Base-by-base conservation (phyloP, 2,113 vertebrate genomes). In the Chinchilla lanigera region DNA sequence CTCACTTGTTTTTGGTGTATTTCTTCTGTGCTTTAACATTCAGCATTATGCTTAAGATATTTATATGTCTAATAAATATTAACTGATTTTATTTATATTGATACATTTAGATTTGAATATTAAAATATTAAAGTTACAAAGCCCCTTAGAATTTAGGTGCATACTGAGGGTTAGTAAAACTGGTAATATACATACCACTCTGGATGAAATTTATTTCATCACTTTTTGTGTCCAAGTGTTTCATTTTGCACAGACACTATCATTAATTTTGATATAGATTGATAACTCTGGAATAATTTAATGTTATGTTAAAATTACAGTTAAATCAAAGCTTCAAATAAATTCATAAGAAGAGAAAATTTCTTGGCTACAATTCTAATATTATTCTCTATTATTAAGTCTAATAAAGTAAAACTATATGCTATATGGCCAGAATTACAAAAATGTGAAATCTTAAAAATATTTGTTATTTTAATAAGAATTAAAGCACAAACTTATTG, bases 231-330 rank as follows among this genome's bases (percentile, higher is more conserved):
- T 54, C 58, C 82, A 56, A 61, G 26, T 93, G 35, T 0, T 85
- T 7, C 50, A 81, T 92, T 87, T 96, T 93, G 6, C 8, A 71
- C 80, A 89, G 94, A 38, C 0, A 17, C 56, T 81, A 63, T 58
- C 22, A 81, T 93, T 95, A 44, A 13, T 50, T 93, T 93, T 41
- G 92, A 44, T 56, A 75, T 84, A 82, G 52, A 54, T 88, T 69
- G 78, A 33, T 90, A 85, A 52, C 0, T 73, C 9, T 90, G 17
- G 50, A 77, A 86, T 69, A 9, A 1, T 63, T 92, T 87, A 78
- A 58, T 61, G 90, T 92, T 67, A 60, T 63, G 7, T 9, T 88
- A 81, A 24, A 95, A 67, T 50, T 52, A 86, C 7, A 85, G 12
- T 95, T 17, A 96, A 30, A 5, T 9, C 0, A 87, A 4, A 9